phyloP scores from a whole-genome alignment of 2,113 vertebrate genomes.

The Hymenochirus boettgeri region DNA sequence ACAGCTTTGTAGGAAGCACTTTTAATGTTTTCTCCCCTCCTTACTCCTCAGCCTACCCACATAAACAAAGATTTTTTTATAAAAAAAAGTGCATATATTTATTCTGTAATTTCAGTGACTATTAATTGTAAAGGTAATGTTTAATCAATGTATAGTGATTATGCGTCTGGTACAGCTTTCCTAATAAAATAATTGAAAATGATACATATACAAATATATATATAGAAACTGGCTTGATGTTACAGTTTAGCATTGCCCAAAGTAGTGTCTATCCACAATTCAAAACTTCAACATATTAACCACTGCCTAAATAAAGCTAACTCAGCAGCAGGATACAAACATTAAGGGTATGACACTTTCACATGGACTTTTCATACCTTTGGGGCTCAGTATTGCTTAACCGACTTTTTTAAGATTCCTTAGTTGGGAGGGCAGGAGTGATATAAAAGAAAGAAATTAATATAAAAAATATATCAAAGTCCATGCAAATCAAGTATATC shows the following conservation, averaged over 20 bases:
- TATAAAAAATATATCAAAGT: neutral
- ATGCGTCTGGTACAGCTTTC: constrained; percentile 99
- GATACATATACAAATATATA: constrained; percentile 64
- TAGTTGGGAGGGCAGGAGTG: constrained; percentile 13
- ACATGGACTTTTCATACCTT: neutral
- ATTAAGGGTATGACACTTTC: neutral
- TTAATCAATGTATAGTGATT: constrained; percentile 99
- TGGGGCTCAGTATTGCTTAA: neutral
- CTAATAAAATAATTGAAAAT: constrained; percentile 97
- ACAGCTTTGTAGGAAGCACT: constrained; percentile 97
- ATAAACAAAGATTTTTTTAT: constrained; percentile 64
- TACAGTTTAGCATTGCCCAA: constrained; percentile 57
- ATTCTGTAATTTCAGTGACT: constrained; percentile 99
- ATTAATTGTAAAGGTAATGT: constrained; percentile 99
- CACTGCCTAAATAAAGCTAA: constrained; percentile 54
- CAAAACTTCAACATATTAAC: constrained; percentile 52
- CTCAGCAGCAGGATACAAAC: neutral
- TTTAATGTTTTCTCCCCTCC: constrained; percentile 85
- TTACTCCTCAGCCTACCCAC: constrained; percentile 35
- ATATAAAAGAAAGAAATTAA: no score
- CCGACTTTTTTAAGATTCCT: constrained; percentile 5
- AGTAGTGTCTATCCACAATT: constrained; percentile 37
- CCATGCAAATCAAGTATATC: constrained; percentile 7
- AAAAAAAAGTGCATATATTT: constrained; percentile 98
- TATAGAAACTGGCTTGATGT: constrained; percentile 66